phyloP scores from a whole-genome alignment of 1,140 invertebrate species.

The Zophobas atratus region DNA sequence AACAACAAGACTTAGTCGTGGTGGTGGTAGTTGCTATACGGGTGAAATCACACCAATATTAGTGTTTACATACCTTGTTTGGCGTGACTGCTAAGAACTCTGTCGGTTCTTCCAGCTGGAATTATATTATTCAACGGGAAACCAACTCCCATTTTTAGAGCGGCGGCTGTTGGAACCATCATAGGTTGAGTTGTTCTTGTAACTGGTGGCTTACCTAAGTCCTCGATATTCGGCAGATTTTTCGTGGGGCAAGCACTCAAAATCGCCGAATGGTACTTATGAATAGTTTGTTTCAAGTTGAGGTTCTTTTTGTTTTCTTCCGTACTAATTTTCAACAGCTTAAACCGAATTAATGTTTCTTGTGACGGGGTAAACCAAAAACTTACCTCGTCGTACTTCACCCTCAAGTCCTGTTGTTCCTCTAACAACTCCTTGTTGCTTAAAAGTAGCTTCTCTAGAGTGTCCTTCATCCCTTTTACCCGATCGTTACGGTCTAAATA shows the following conservation, averaged over 20 bases:
- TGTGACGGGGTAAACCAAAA: background rate
- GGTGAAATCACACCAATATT: too few species aligned
- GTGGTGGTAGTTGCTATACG: conserved; percentile 54
- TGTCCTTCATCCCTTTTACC: conserved; percentile 83
- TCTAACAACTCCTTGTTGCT: conserved; percentile 81
- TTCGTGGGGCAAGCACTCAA: conserved; percentile 73
- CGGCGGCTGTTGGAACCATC: conserved; percentile 83
- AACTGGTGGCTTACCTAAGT: conserved; percentile 64
- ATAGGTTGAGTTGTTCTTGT: conserved; percentile 70
- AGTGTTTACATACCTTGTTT: conserved; percentile 68
- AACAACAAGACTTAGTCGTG: conserved; percentile 1
- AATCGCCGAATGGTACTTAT: conserved; percentile 75
- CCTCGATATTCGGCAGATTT: conserved; percentile 71
- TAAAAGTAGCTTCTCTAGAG: conserved; percentile 81
- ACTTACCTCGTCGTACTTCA: conserved; percentile 84
- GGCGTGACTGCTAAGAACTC: conserved; percentile 73
- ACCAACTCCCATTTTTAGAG: conserved; percentile 86
- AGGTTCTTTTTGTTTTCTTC: conserved; percentile 67
- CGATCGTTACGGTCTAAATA: conserved; percentile 89
- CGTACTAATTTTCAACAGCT: conserved; percentile 74
- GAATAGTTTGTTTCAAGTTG: conserved; percentile 70
- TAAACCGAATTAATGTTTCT: conserved; percentile 57
- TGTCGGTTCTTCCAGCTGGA: conserved; percentile 71
- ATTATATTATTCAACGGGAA: conserved; percentile 79
- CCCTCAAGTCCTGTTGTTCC: conserved; percentile 81